Base-by-base conservation (phyloP, 2,888 invertebrate genomes). In the Acanthosepion pharaonis region DNA sequence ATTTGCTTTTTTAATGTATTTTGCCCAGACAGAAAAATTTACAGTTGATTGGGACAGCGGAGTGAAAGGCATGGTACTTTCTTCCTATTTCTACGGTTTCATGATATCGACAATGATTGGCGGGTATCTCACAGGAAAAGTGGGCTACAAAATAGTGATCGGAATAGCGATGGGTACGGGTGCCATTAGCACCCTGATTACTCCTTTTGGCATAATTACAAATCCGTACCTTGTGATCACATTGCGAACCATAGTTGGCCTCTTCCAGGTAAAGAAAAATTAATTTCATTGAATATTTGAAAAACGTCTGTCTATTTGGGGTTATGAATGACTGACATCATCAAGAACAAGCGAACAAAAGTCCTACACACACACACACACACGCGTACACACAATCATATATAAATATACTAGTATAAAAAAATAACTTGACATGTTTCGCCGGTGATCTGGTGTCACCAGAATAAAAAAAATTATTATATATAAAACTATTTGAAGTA, bases 51-150 rank as follows among this genome's bases (percentile, higher is more conserved):
- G 92, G 92, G n/a, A 48, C 92, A 51, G 49, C 48, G 49, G 18
- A 23, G n/a, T n/a, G 25, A 53, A 94, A 94, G 94, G 95, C 5
- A 33, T 94, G 49, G 91, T 95, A 15, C 94, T 95, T n/a, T 94
- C 95, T 5, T 55, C 93, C 20, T 95, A 95, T 51, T 95, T 55
- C 94, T 95, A 95, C n/a, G 95, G 95, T 94, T 95, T 94, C 59
- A 25, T 95, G 49, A n/a, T 94, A 93, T 94, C 95, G 53, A 93
- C 95, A 42, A 91, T 95, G 33, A n/a, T 95, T 33, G 94, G 94
- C 94, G 94, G 94, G 6, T 91, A 94, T 48, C 20, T 95, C 0
- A 59, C 92, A 8, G 94, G 25, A 15, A 91, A 91, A 93, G 91
- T 95, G 42, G 95, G 95, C 48, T 28, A 53, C 55, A 95, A 95